Conservation (phyloP, 2,113 vertebrate species). For the Muscicapa adusta region DNA sequence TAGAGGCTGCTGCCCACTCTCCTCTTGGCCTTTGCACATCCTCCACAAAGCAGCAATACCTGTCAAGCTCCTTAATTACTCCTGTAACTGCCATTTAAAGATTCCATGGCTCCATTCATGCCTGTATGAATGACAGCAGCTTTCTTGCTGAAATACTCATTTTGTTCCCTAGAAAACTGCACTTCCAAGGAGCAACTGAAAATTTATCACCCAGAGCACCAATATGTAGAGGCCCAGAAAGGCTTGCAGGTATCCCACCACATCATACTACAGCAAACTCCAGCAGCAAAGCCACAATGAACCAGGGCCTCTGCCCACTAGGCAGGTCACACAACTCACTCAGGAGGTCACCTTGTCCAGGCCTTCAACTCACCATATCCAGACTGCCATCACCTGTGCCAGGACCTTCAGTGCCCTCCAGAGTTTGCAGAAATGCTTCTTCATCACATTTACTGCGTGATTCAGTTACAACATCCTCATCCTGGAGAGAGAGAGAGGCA, state of each 20-base stretch:
- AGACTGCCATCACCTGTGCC: not conserved
- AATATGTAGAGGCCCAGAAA: not conserved
- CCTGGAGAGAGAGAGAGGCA: constrained; percentile 32
- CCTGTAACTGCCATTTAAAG: not conserved
- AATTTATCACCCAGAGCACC: not conserved
- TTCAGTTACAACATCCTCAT: constrained; percentile 29
- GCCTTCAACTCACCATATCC: constrained; percentile 33
- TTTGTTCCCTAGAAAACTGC: not conserved
- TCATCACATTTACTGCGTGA: not conserved
- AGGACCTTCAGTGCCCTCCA: not conserved
- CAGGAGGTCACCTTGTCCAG: not conserved
- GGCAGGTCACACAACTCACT: not conserved
- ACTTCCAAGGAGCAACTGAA: not conserved
- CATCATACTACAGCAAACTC: not conserved
- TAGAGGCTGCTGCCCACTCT: not conserved
- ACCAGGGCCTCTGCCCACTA: not conserved
- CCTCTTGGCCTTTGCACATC: not conserved
- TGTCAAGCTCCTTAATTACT: not conserved
- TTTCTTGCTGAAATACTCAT: not conserved
- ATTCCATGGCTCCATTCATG: not conserved
- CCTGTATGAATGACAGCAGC: not conserved
- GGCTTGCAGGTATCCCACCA: not conserved
- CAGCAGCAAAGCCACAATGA: not conserved
- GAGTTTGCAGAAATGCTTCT: not conserved
- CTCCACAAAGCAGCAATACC: not conserved